Percentiles rank a stretch among this genome's conserved stretches.
Conservation (phyloP, 2,113 vertebrate genomes). For the Podilymbus podiceps region DNA sequence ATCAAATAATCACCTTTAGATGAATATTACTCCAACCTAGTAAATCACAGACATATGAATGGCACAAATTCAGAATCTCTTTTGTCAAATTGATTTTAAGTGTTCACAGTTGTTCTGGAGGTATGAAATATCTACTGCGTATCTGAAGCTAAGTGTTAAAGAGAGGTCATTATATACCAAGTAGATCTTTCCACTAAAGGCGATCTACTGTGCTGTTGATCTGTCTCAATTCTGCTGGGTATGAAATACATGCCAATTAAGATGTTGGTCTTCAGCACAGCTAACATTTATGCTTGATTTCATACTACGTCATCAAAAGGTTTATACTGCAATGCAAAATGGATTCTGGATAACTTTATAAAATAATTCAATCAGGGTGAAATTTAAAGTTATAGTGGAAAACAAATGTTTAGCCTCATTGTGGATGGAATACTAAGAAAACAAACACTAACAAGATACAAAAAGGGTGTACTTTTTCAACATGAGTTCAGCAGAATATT, state of each 20-base stretch:
- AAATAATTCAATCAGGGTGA: neutral
- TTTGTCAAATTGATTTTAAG: neutral
- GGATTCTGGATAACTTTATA: neutral
- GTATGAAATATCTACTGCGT: neutral
- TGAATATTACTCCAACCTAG: neutral
- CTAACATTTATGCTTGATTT: neutral
- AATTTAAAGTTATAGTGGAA: neutral
- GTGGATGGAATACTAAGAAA: neutral
- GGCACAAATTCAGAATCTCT: accelerated
- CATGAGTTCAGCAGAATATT: neutral
- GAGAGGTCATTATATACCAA: neutral
- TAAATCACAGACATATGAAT: neutral
- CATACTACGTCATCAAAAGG: neutral
- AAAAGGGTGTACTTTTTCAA: neutral
- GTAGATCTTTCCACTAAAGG: neutral
- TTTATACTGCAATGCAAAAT: neutral
- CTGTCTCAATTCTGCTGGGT: neutral
- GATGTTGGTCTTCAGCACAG: neutral
- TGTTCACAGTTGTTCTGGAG: neutral
- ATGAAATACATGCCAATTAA: neutral
- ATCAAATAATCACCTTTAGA: neutral
- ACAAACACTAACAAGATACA: neutral
- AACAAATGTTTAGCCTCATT: neutral
- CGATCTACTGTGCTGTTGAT: neutral
- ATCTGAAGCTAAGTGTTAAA: neutral